Base-by-base conservation (phyloP, 2,113 vertebrate genomes). In the Orcinus orca region DNA sequence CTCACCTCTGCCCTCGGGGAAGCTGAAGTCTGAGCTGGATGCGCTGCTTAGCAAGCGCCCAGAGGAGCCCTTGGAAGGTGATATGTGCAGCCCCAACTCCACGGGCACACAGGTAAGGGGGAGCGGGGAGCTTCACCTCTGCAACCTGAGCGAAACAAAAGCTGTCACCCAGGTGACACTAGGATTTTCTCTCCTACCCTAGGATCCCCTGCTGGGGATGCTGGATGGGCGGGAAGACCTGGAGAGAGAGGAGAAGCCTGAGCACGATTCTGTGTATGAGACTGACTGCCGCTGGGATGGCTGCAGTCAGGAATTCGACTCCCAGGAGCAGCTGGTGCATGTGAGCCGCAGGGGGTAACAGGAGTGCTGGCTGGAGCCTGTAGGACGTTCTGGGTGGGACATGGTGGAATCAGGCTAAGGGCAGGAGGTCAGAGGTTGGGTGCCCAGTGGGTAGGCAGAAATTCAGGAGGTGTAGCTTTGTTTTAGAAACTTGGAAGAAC, bases 281-380 rank as follows among this genome's bases (percentile, higher is more conserved):
- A 99, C 99, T 23, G 99, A 99, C 96, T 99, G 99, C 98, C 99
- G 98, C 98, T 99, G 99, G 99, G 99, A 99, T 2, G 99, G 99
- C 95, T 99, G 99, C 96, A 99, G 98, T 98, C 99, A 99, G 97
- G 99, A 99, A 92, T 99, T 99, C 5, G 99, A 99, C 90, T 99
- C 99, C 0, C 99, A 99, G 97, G 99, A 99, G 95, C 99, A 99
- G 97, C 99, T 99, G 50, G 99, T 99, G 97, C 99, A 99, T 9
- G 99, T 99, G 98, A 99, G 99, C 98, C 36, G 36, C 8, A 36
- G 82, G 82, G 97, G 82, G 88, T 88, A 86, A 86, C 96, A 71
- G 90, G 92, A 95, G 31, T 53, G 79, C 63, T 87, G 76, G n/a
- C 47, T 38, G 41, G 60, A 90, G 33, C 81, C 81, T 85, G 17